Evolutionary conservation across 2,888 invertebrate genomes (phyloP).

Genomic region (Podotricha telesiphe): DNA sequence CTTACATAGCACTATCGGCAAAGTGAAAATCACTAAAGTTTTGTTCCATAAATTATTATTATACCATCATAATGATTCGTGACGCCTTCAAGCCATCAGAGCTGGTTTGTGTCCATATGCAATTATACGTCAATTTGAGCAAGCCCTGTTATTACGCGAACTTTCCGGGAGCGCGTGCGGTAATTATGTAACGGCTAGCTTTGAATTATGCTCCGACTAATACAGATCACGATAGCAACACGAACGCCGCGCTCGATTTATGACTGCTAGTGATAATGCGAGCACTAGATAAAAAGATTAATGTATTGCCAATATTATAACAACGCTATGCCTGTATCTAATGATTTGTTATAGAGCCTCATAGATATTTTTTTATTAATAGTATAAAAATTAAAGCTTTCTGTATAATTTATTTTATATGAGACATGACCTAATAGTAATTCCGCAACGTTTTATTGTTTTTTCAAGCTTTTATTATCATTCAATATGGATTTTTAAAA

Average conservation of each 20-base stretch:
- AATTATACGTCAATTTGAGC: constrained; percentile 50
- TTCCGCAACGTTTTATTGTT: too few relatives aligned
- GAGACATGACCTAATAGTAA: too few relatives aligned
- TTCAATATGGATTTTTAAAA: too few relatives aligned
- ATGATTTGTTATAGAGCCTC: background rate
- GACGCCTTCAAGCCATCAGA: constrained; percentile 34
- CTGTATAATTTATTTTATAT: too few relatives aligned
- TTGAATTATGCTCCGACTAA: constrained; percentile 63
- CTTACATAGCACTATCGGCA: constrained; percentile 17
- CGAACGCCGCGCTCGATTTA: constrained; percentile 58
- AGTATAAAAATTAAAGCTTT: too few relatives aligned
- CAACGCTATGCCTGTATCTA: background rate
- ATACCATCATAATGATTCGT: constrained; percentile 30
- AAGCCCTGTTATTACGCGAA: constrained; percentile 50
- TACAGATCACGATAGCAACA: constrained; percentile 61
- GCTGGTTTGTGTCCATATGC: constrained; percentile 36
- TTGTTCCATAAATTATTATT: constrained; percentile 22
- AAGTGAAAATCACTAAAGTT: constrained; percentile 27
- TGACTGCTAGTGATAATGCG: constrained; percentile 54
- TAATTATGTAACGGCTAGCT: constrained; percentile 55
- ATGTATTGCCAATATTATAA: constrained; percentile 41
- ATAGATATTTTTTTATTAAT: too few relatives aligned
- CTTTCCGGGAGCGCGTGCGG: constrained; percentile 55
- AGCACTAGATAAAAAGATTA: constrained; percentile 51
- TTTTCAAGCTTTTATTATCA: too few relatives aligned